Evolutionary conservation across 2,888 invertebrate species (phyloP).

Genomic region (Parascotia fuliginaria): DNA sequence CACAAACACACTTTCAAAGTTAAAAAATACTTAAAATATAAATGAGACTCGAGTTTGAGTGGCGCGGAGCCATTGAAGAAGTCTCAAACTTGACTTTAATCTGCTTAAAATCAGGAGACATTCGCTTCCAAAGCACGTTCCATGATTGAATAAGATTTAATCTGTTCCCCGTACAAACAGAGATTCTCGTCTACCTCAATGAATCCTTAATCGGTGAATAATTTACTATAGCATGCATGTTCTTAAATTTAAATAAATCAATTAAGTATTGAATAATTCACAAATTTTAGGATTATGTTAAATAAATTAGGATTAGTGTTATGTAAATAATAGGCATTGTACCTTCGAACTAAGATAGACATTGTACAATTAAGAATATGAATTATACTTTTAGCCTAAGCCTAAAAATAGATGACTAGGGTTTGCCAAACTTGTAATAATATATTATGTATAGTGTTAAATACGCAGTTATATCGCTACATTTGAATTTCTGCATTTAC

Average conservation of each 20-base stretch:
- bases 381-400: no score
- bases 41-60: conserved; percentile 56
- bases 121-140: conserved; percentile 79
- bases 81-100: conserved; percentile 71
- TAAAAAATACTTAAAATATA: conserved; percentile 56
- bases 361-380: no score
- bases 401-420: no score
- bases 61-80: conserved; percentile 61
- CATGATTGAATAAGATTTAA: conserved; percentile 77
- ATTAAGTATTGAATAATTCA: conserved; percentile 20
- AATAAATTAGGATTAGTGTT: conserved; percentile 18
- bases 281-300: conserved; percentile 5
- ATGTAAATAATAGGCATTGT: neutral
- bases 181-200: conserved; percentile 59
- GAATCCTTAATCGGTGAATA: conserved; percentile 76
- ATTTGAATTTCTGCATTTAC: no score
- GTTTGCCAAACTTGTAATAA: no score
- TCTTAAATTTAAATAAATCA: conserved; percentile 45
- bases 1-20: conserved; percentile 53
- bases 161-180: conserved; percentile 70
- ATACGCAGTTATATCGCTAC: no score
- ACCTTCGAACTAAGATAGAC: no score
- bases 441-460: no score
- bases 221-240: conserved; percentile 69
- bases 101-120: conserved; percentile 73